Percentiles rank a stretch among this genome's conserved stretches.
These are phyloP conservation scores for Protodeltote pygarga DNA, from an alignment of 2,888 invertebrate species.

Conservation along the genomic window DNA sequence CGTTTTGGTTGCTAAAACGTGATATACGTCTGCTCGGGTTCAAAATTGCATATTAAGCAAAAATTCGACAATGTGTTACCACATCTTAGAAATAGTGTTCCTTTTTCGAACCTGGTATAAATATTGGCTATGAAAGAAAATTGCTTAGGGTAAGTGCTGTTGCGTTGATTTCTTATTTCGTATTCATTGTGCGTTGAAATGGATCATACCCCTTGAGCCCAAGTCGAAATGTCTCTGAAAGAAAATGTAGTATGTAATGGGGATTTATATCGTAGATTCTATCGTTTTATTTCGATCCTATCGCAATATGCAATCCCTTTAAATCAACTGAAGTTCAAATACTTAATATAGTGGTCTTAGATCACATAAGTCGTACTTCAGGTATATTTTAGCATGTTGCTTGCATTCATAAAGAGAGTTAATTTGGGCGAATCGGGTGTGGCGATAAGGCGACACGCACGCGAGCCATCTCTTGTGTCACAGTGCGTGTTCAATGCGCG, in stretches of 20 bases:
- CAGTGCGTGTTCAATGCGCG: conserved; percentile 68
- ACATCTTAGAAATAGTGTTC: conserved; percentile 70
- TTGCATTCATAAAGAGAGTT: conserved; percentile 78
- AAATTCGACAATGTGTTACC: conserved; percentile 74
- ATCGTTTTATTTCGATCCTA: conserved; percentile 12
- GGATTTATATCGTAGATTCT: conserved; percentile 22
- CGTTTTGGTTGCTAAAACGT: conserved; percentile 80
- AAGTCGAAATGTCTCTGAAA: conserved; percentile 59
- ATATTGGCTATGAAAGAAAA: conserved; percentile 81
- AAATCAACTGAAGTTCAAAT: conserved; percentile 9
- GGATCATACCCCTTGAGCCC: conserved; percentile 68
- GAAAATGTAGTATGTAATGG: conserved; percentile 50
- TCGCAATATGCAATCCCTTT: conserved; percentile 5
- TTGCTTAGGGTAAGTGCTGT: conserved; percentile 77
- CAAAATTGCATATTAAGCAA: conserved; percentile 81
- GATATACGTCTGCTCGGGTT: conserved; percentile 74
- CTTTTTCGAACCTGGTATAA: conserved; percentile 65
- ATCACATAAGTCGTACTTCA: conserved; percentile 57
- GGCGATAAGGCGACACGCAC: conserved; percentile 76
- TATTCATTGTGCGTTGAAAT: conserved; percentile 82
- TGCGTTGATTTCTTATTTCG: conserved; percentile 83
- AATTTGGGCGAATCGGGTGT: conserved; percentile 68
- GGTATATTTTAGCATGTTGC: conserved; percentile 59
- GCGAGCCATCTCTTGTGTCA: conserved; percentile 59
- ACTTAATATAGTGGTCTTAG: conserved; percentile 27